These are phyloP conservation scores for Aradus depressus DNA, from an alignment of 2,888 invertebrate species.

Conservation along the genomic window DNA sequence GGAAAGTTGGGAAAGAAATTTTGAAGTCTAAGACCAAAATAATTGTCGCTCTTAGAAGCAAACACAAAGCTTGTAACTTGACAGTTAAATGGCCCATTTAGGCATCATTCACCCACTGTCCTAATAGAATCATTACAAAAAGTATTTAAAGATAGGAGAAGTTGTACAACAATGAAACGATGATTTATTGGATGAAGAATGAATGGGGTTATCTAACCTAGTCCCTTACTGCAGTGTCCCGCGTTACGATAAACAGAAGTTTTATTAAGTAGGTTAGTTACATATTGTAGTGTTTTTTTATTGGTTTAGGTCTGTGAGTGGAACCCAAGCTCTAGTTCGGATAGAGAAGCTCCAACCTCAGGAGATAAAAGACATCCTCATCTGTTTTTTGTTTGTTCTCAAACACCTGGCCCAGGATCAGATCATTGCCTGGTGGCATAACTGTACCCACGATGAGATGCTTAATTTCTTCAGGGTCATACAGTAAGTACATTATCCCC, in stretches of 20 bases:
- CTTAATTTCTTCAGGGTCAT: conserved; percentile 74
- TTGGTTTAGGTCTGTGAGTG: conserved; percentile 46
- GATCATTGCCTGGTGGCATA: conserved; percentile 83
- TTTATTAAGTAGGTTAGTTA: neutral
- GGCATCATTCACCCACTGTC: no score
- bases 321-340: conserved; percentile 40
- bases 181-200: no score
- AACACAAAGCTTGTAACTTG: no score
- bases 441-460: conserved; percentile 67
- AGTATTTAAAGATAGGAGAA: no score
- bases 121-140: no score
- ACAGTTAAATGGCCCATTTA: no score
- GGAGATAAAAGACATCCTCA: conserved; percentile 77
- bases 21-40: no score
- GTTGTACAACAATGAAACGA: no score
- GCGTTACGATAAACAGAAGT: neutral
- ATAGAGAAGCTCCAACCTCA: conserved; percentile 62
- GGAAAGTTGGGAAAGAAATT: no score
- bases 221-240: no score
- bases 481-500: conserved; percentile 48
- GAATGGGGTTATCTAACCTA: no score
- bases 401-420: conserved; percentile 84
- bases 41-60: no score
- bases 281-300: neutral
- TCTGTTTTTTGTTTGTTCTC: conserved; percentile 81